Base-by-base conservation (phyloP, 1,140 invertebrate genomes). In the Goniozus legneri region DNA sequence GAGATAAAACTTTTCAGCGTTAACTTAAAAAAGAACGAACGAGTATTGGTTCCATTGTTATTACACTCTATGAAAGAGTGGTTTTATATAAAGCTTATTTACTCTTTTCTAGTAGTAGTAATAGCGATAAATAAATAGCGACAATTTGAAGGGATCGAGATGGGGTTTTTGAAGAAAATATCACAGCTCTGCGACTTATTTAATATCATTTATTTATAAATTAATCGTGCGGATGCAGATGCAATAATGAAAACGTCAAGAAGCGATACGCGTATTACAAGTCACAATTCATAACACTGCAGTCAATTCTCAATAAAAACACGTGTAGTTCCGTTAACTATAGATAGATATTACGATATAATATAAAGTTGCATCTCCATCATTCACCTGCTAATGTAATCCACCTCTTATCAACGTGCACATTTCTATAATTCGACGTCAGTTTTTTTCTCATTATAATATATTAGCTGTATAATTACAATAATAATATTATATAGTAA, bases 181-280 rank as follows among this genome's bases (percentile, higher is more conserved):
- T 6, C 24, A 6, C 24, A 10, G 24, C 10, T 27, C 4, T 27
- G 4, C 24, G 24, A 27, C 52, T 68, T 64, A 64, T 65, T 71
- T 64, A 69, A 71, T 74, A 72, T 74, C 55, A 63, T 76, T 76
- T 74, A 73, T 75, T 75, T 75, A 75, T 76, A 73, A 76, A 76
- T 76, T 71, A 76, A 75, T 75, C 65, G 68, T 76, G 72, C 65
- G 64, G 64, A 74, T 75, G 72, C 71, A 69, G 73, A 75, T 75
- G 73, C 70, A 73, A 72, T 73, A 75, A 74, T 75, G 71, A 74
- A 73, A 74, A 76, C 69, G 69, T 72, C 68, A 76, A 74, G 67
- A 76, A 75, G 72, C 72, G 60, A 63, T 74, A 75, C 60, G 73
- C 65, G 58, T 71, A 73, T 73, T 73, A 75, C 64, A 74, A 71